Evolutionary conservation across 2,888 invertebrate genomes (phyloP), one percentile per base, ranked within the genome.

Genomic region (Frankliniella fusca): DNA sequence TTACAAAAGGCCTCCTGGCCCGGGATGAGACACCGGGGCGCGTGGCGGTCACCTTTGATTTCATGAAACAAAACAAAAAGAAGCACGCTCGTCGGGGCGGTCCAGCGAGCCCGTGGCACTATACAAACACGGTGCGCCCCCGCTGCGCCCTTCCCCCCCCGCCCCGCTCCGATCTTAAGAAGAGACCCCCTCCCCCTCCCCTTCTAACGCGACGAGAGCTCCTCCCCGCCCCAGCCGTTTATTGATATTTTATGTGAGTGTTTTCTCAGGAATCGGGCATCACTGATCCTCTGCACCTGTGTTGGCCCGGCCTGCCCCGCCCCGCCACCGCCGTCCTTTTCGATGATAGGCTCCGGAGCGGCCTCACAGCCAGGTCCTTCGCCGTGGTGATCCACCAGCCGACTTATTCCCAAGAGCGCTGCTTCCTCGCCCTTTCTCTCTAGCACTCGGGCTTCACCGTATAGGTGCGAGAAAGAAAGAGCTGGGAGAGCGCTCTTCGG

Each of bases 1-100:
- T 15, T 18, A 61, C 61, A 61, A 61, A 38, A 61, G 61, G 61
- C 61, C 61, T n/a, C 61, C 61, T n/a, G 15, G 20, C 61, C 15
- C 18, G 61, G 61, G 7, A 15, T 10, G 61, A 15, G 18, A 38
- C 38, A 38, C 38, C 38, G 38, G 38, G 38, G 27, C 70, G 70
- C 70, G 70, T 76, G 70, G 70, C 70, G 70, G 70, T 27, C 70
- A 76, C 70, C 70, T 76, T 76, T 76, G 27, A 76, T 76, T 76
- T 23, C 70, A 76, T 27, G 12, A 76, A 76, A 76, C 70, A 76
- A 76, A 76, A 76, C 70, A 76, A 76, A 76, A 76, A 27, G 70
- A 76, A 15, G 18, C 38, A 38, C 38, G 38, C 38, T 54, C 54
- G 54, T 12, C 54, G 54, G 12, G 54, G 12, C 18, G 61, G 61